Percentiles rank a stretch among this genome's conserved stretches.
Evolutionary conservation across 1,140 invertebrate species (phyloP).

Genomic region (Temnothorax nylanderi): DNA sequence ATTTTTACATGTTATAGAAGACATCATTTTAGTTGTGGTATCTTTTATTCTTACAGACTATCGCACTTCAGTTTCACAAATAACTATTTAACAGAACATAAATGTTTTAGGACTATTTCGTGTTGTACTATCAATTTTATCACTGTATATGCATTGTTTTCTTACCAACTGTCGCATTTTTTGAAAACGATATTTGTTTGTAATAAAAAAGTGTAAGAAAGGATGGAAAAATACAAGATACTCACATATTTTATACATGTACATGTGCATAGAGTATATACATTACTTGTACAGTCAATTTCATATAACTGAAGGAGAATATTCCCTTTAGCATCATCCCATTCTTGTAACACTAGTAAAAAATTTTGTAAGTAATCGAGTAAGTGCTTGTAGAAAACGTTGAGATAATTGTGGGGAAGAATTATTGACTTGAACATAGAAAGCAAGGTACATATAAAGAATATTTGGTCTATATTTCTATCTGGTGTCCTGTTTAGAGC

Average conservation of each 20-base stretch:
- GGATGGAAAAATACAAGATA: background rate
- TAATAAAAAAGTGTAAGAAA: background rate
- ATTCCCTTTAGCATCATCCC: background rate
- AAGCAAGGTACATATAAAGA: background rate
- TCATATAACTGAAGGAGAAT: background rate
- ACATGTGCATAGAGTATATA: constrained; percentile 17
- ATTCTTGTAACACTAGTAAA: background rate
- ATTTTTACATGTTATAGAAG: constrained; percentile 7
- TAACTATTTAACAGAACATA: background rate
- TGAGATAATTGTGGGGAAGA: background rate
- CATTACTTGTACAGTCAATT: constrained; percentile 21
- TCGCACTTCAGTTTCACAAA: background rate
- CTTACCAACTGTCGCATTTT: background rate
- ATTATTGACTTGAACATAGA: background rate
- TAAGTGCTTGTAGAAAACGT: constrained; percentile 4
- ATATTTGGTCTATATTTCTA: constrained; percentile 23
- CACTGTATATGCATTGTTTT: background rate
- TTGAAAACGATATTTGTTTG: background rate
- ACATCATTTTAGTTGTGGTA: background rate
- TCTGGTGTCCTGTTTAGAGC: background rate
- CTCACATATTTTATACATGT: constrained; percentile 11
- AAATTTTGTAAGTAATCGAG: constrained; percentile 1
- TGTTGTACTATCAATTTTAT: background rate
- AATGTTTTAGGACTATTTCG: background rate
- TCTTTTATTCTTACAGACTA: background rate